Conservation (phyloP, 64 coral and sea anemone genomes). For the Hydrozoanthus tunicans region DNA sequence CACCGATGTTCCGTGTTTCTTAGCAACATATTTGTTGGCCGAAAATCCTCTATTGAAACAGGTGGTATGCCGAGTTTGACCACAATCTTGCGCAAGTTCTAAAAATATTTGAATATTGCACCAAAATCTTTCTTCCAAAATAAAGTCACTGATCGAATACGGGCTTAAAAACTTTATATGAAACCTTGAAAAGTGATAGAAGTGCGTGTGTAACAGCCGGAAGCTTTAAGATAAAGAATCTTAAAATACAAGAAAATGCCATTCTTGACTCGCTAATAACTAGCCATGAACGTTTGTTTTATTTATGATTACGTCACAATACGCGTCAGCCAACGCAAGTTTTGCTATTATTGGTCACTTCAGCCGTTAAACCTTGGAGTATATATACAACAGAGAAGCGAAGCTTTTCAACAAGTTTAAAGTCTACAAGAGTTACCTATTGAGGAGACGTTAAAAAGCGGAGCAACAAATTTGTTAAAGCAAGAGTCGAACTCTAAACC, state of each 20-base stretch:
- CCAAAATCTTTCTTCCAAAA: neutral
- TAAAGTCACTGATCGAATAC: neutral
- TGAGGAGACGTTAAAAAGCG: neutral
- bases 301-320: slow-evolving; percentile 43
- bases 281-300: slow-evolving; percentile 1
- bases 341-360: slow-evolving; percentile 1
- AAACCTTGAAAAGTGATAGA: neutral
- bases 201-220: neutral
- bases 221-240: neutral
- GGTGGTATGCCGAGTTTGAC: slow-evolving; percentile 28
- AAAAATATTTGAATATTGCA: slow-evolving; percentile 34
- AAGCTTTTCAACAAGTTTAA: neutral
- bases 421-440: neutral
- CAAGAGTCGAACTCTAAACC: neutral
- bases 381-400: slow-evolving; percentile 30
- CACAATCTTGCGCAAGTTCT: slow-evolving; percentile 33
- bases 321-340: slow-evolving; percentile 7
- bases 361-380: neutral
- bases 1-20: neutral
- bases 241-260: neutral
- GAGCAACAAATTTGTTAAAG: neutral
- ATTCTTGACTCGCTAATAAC: neutral
- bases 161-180: neutral
- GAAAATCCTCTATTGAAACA: slow-evolving; percentile 49
- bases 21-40: slow-evolving; percentile 21